Base-by-base conservation (phyloP, 2,888 invertebrate species). In the Sarcophaga subvicina region DNA sequence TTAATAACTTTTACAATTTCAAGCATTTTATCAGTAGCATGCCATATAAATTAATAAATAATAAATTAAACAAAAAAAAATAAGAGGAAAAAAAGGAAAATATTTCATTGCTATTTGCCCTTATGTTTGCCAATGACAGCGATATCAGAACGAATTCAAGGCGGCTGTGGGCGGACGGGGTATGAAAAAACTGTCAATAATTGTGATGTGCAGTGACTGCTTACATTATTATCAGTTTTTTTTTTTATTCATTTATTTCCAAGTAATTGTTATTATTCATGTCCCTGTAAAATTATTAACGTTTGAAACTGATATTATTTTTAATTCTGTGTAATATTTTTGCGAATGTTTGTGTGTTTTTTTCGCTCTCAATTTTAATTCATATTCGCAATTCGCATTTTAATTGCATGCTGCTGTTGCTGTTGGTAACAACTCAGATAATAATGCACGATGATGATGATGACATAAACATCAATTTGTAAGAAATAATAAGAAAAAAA, bases 391-490 rank as follows among this genome's bases (percentile, higher is more conserved):
- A 37, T 37, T 54, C 54, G 1, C 54, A 54, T 54, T 54, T 54
- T 54, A 54, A 54, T 54, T 54, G 37, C 37, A 37, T 37, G 54
- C 54, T 54, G 54, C 54, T 54, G 49, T 49, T 14, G 14, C 12
- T 49, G 54, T 54, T 17, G 8, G 2, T 37, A 37, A 8, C 10
- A 10, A 8, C 0, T 37, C 37, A 37, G 37, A 37, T 37, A 70
- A 77, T 37, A 64, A 37, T 71, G 12, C 81, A 75, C 37, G 70
- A 64, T 54, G 62, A 0, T 10, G 63, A 82, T 76, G 12, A 54
- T 2, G 59, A 59, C 37, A 60, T 66, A 47, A 66, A 77, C 63
- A 81, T 63, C 49, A 27, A 67, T 83, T 77, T 77, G 27, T 54
- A 14, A 54, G 17, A 54, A 54, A 54, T 54, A 54, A 54, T 54